A percentile compares a stretch with the other conserved stretches of the same genome.
phyloP scores from a whole-genome alignment of 2,888 invertebrate species.

The Agriopis leucophaearia region DNA sequence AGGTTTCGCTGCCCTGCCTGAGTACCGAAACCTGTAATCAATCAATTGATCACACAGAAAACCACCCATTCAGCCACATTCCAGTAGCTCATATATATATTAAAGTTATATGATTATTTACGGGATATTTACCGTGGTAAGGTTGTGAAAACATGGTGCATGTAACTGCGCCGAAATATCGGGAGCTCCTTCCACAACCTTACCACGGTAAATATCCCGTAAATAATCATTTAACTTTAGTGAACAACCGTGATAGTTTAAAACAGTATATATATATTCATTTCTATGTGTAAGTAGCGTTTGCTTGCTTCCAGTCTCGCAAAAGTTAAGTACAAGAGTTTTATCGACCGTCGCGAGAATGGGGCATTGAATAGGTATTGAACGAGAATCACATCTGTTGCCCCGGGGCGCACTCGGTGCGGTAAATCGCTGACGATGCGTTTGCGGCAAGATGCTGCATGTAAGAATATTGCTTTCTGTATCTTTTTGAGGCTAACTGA shows the following conservation, averaged over 20 bases:
- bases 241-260: no score
- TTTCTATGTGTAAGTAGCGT: not conserved
- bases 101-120: not conserved
- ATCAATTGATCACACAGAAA: no score
- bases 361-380: slow-evolving; percentile 55
- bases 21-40: no score
- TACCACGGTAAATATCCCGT: no score
- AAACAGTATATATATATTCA: not conserved
- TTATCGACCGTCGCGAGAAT: slow-evolving; percentile 46
- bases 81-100: not conserved
- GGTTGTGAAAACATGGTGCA: no score
- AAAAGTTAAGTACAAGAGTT: slow-evolving; percentile 19
- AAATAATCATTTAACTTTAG: no score
- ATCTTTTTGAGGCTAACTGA: slow-evolving; percentile 10
- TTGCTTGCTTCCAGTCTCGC: slow-evolving; percentile 5
- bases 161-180: no score
- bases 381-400: slow-evolving; percentile 63
- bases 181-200: no score
- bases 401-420: slow-evolving; percentile 48
- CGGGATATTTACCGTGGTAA: no score
- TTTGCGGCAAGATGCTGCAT: slow-evolving; percentile 43
- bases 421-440: slow-evolving; percentile 57
- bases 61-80: no score
- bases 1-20: no score
- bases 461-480: slow-evolving; percentile 41